Evolutionary conservation across 2,113 vertebrate genomes (phyloP), one percentile per base, ranked within the genome.

Genomic region (Lates calcarifer): DNA sequence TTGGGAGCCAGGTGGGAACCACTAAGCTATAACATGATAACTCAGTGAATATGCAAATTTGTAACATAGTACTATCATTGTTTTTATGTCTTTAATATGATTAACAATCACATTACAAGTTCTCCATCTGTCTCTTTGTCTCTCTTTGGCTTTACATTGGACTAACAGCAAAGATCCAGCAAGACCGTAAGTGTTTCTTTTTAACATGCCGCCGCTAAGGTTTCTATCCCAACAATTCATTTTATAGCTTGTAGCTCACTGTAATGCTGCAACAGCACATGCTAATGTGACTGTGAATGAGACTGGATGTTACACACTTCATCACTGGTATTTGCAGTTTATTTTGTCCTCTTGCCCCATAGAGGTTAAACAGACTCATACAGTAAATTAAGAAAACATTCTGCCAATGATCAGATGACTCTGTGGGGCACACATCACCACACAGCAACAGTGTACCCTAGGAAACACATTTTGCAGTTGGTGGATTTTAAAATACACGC

Each of bases 91-190:
- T 80, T 51, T 88, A 76, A 82, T 65, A 67, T 60, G 24, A 83
- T 77, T 87, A 89, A 84, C 85, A 69, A 6, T 26, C 60, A 49
- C 75, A 35, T 64, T 15, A 69, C 74, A 22, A 17, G n/a, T 28
- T 80, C 22, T 77, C 55, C 47, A 56, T 73, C 56, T 37, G 49
- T 63, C 20, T 84, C 15, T 74, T 62, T 83, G 24, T 83, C 60
- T 84, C 61, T 77, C 65, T 56, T 28, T 49, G 64, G 83, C 78
- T 67, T 79, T 10, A 79, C 67, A 75, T 31, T 94, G 97, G 96
- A 97, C 95, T 97, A 96, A 97, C 97, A 99, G 98, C 97, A 95
- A 97, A 92, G 94, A 98, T 99, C 96, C 97, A 96, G 93, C 96
- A 95, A 65, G 95, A 97, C 92, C 70, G 98, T 99, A 97, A 99